Evolutionary conservation across 2,113 vertebrate genomes (phyloP).

Genomic region (Sarotherodon lohbergeri): DNA sequence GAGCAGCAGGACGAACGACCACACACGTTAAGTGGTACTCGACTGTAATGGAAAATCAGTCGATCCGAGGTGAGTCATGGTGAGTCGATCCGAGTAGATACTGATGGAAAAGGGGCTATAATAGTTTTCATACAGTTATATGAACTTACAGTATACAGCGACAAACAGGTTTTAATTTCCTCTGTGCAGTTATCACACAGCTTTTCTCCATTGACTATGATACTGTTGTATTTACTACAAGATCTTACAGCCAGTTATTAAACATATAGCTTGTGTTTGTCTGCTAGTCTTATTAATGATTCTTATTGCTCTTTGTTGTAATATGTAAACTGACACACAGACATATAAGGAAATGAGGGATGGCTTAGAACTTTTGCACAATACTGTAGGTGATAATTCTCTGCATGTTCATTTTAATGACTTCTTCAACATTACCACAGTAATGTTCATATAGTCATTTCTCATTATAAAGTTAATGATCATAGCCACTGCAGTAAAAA

Average conservation of each 20-base stretch:
- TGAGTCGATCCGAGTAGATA: not conserved
- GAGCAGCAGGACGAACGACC: not conserved
- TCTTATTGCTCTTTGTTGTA: not conserved
- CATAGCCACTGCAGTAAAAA: not conserved
- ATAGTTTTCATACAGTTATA: not conserved
- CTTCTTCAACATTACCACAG: not conserved
- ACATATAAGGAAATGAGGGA: not conserved
- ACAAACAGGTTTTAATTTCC: not conserved
- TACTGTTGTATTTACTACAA: not conserved
- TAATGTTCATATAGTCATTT: not conserved
- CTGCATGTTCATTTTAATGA: not conserved
- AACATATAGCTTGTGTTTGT: not conserved
- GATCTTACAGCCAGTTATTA: not conserved
- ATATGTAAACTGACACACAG: not conserved
- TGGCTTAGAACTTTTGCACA: not conserved
- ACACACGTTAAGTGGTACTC: not conserved
- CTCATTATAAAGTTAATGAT: not conserved
- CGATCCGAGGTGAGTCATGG: not conserved
- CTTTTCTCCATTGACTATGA: not conserved
- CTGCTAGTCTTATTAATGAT: not conserved
- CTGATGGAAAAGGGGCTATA: not conserved
- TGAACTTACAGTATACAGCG: not conserved
- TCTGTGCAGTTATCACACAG: not conserved
- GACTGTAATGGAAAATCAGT: not conserved
- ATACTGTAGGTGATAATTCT: not conserved